phyloP scores from a whole-genome alignment of 1,140 invertebrate species.

The Melitaea cinxia region DNA sequence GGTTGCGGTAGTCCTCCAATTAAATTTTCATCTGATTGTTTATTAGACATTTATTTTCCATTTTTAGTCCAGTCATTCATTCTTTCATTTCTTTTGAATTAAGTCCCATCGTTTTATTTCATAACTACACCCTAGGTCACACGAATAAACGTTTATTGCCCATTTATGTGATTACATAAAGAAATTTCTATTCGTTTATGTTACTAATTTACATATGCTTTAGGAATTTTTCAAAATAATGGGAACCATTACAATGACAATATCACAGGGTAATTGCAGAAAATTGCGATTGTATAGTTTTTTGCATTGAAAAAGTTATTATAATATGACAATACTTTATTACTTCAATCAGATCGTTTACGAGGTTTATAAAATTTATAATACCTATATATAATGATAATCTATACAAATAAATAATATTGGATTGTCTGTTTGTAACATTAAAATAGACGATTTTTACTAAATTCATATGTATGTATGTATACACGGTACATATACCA shows the following conservation, averaged over 20 bases:
- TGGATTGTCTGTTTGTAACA: too few relatives aligned
- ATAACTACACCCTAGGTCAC: not conserved
- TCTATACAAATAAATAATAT: too few relatives aligned
- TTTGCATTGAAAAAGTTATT: conserved; percentile 1
- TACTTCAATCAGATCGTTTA: not conserved
- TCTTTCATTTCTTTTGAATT: too few relatives aligned
- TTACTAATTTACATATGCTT: conserved; percentile 7
- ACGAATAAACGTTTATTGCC: not conserved
- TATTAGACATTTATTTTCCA: too few relatives aligned
- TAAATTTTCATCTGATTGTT: too few relatives aligned
- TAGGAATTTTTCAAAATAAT: conserved; percentile 20
- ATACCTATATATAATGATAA: too few relatives aligned
- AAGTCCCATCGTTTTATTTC: not conserved
- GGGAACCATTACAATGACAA: conserved; percentile 24
- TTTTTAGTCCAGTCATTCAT: too few relatives aligned
- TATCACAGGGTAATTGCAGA: conserved; percentile 26
- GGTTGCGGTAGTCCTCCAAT: too few relatives aligned
- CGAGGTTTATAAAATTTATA: too few relatives aligned
- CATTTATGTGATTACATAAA: not conserved
- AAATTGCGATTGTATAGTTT: conserved; percentile 14
- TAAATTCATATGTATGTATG: too few relatives aligned
- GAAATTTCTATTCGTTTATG: conserved; percentile 4
- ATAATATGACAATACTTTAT: not conserved
- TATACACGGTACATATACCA: too few relatives aligned
- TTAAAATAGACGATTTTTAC: too few relatives aligned